phyloP scores from a whole-genome alignment of 2,113 vertebrate species.

The Seriola dumerili region DNA sequence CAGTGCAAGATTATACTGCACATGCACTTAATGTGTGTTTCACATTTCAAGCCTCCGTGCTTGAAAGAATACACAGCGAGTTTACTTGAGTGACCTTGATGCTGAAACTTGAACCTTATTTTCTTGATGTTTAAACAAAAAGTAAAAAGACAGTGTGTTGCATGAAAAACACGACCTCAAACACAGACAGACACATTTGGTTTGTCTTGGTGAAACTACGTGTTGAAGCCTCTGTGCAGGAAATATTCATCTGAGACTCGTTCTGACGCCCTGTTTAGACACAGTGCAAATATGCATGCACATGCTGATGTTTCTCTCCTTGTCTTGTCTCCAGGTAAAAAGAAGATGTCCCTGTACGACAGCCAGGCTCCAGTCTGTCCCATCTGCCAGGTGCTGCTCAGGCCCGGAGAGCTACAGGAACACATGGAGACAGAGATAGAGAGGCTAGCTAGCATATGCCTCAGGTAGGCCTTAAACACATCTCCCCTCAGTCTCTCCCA shows the following conservation, averaged over 20 bases:
- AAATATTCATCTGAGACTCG: background rate
- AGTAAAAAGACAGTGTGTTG: background rate
- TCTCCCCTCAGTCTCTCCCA: background rate
- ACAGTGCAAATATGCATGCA: background rate
- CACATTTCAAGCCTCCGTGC: no score
- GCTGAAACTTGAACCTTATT: background rate
- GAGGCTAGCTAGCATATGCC: conserved; percentile 92
- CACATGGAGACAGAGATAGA: conserved; percentile 99
- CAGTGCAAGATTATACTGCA: conserved; percentile 23
- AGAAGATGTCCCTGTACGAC: conserved; percentile 95
- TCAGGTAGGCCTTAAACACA: conserved; percentile 87
- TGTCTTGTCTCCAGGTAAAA: conserved; percentile 90
- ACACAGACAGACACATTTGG: no score
- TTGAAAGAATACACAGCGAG: background rate
- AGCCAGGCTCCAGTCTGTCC: conserved; percentile 98
- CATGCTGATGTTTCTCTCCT: conserved; percentile 2
- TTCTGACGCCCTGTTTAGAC: background rate
- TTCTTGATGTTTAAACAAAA: background rate
- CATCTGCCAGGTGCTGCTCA: conserved; percentile 97
- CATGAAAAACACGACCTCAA: background rate
- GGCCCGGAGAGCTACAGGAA: conserved; percentile 96
- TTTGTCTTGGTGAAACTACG: background rate
- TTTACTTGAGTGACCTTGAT: conserved; percentile 7
- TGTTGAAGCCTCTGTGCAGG: background rate
- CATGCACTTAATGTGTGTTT: conserved; percentile 1